Conservation (phyloP, 2,888 invertebrate species). For the Erannis defoliaria region DNA sequence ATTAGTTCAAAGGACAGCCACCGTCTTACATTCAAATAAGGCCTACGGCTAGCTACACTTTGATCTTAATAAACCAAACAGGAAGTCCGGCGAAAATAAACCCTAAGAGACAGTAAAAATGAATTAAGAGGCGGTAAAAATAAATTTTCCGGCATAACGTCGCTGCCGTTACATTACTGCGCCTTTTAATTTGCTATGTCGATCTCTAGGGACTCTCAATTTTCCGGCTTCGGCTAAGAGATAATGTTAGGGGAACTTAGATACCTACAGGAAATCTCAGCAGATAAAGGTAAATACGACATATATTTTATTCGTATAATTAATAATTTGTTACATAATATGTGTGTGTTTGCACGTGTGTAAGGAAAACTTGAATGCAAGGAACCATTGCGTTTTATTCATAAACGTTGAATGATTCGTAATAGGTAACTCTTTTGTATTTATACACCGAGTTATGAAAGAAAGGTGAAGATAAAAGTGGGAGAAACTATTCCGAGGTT, state of each 20-base stretch:
- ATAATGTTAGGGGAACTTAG: constrained; percentile 11
- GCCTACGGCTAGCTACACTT: too few species aligned
- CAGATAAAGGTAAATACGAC: constrained; percentile 5
- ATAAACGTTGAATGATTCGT: too few species aligned
- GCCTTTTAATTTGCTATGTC: constrained; percentile 32
- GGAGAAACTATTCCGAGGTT: too few species aligned
- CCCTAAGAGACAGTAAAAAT: constrained; percentile 19
- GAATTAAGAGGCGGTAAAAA: constrained; percentile 22
- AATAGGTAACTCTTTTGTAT: too few species aligned
- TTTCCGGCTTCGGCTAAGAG: constrained; percentile 18
- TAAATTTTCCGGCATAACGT: constrained; percentile 29
- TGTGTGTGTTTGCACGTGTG: background rate
- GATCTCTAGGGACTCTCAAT: constrained; percentile 17
- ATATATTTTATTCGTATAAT: constrained; percentile 3
- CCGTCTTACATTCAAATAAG: constrained; percentile 13
- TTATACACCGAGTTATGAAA: too few species aligned
- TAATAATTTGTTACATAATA: background rate
- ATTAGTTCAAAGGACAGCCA: background rate
- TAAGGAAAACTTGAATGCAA: background rate
- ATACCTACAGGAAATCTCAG: constrained; percentile 17
- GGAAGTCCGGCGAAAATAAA: constrained; percentile 7
- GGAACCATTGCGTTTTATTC: too few species aligned
- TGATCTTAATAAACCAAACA: constrained; percentile 19
- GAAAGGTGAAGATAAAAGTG: too few species aligned
- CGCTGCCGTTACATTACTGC: constrained; percentile 37